phyloP scores from a whole-genome alignment of 2,888 invertebrate species.

The Galerucella nymphaeae region DNA sequence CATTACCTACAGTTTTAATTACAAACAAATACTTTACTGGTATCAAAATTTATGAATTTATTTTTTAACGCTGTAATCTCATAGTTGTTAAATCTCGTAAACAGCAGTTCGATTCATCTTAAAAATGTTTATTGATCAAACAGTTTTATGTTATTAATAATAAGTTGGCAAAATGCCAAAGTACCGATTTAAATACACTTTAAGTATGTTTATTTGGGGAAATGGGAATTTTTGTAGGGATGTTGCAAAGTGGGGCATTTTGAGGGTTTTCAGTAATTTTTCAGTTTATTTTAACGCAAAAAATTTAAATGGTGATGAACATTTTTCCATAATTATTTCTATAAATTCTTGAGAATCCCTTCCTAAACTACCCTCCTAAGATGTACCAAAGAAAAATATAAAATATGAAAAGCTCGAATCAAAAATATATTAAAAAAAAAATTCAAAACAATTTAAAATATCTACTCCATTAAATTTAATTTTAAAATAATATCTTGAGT shows the following conservation, averaged over 20 bases:
- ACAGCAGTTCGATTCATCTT: slow-evolving; percentile 1
- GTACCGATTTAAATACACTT: slow-evolving; percentile 18
- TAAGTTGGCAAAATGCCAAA: slow-evolving; percentile 27
- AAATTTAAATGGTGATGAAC: too few relatives aligned
- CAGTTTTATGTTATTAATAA: slow-evolving; percentile 30
- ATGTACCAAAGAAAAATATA: neutral
- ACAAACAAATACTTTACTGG: neutral
- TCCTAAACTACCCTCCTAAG: neutral
- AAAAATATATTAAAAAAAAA: neutral
- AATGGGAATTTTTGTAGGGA: too few relatives aligned
- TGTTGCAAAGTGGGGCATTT: too few relatives aligned
- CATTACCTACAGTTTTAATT: neutral
- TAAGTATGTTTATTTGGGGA: slow-evolving; percentile 11
- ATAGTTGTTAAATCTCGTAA: slow-evolving; percentile 8
- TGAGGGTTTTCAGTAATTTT: neutral
- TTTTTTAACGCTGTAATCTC: neutral
- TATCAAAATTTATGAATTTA: slow-evolving; percentile 12
- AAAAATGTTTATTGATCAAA: slow-evolving; percentile 13
- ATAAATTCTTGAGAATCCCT: too few relatives aligned
- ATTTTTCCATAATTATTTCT: too few relatives aligned
- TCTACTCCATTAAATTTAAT: slow-evolving; percentile 17
- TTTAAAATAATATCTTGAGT: slow-evolving; percentile 3
- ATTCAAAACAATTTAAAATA: slow-evolving; percentile 11
- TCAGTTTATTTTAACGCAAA: neutral
- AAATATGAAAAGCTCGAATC: neutral